Evolutionary conservation across 2,888 invertebrate genomes (phyloP).

Genomic region (Yponomeuta cagnagella): DNA sequence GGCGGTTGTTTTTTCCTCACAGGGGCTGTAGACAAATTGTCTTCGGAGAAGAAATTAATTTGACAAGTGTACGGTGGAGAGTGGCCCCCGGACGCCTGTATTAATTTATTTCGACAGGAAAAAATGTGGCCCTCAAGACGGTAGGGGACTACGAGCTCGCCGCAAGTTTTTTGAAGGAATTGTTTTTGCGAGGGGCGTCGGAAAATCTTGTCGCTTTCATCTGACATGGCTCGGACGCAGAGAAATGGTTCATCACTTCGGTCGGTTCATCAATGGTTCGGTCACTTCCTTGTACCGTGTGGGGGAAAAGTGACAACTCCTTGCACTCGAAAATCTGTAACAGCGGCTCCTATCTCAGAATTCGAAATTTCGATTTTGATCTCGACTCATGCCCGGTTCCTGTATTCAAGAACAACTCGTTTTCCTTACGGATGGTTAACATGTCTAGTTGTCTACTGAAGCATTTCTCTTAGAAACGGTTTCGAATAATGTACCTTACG

Average conservation of each 20-base stretch:
- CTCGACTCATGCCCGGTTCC: too few species aligned
- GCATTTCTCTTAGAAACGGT: too few species aligned
- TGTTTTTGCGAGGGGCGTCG: neutral
- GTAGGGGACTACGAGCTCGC: conserved; percentile 19
- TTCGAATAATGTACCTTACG: too few species aligned
- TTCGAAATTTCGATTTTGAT: too few species aligned
- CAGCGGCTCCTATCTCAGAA: too few species aligned
- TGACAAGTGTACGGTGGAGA: conserved; percentile 50
- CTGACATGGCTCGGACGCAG: neutral
- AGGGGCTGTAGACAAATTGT: conserved; percentile 61
- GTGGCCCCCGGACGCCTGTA: conserved; percentile 56
- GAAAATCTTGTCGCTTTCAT: neutral
- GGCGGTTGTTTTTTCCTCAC: conserved; percentile 54
- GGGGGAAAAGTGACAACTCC: neutral
- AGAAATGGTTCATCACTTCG: neutral
- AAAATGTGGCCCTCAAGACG: conserved; percentile 57
- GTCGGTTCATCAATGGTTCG: neutral
- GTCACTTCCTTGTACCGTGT: neutral
- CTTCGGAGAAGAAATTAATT: conserved; percentile 73
- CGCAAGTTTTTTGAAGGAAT: conserved; percentile 19
- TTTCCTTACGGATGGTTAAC: too few species aligned
- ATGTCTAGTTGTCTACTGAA: too few species aligned
- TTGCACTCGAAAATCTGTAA: too few species aligned
- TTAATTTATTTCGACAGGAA: conserved; percentile 73
- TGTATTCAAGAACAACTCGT: too few species aligned